Base-by-base conservation (phyloP, 2,888 invertebrate genomes). In the Eulithis prunata region DNA sequence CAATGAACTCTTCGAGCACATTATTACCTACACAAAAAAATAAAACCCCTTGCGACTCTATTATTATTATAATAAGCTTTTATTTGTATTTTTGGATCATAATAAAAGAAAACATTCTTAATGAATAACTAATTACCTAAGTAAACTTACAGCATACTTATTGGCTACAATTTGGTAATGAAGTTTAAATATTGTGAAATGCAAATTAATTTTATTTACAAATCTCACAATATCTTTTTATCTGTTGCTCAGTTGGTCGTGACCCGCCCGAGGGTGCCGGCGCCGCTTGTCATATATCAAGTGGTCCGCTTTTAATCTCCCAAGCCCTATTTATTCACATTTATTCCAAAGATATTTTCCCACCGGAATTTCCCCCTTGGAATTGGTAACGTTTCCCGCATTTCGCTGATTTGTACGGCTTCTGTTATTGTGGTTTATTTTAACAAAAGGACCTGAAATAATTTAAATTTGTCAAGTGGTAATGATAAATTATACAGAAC, bases 291-390 rank as follows among this genome's bases (percentile, higher is more conserved):
- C 84, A 88, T 90, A 89, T 87, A 90, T 90, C 88, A 88, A 82
- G 76, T 77, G 78, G 81, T 70, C 85, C 85, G 88, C 87, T 86
- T 90, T 90, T 90, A 89, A 89, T 90, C 90, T 89, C 87, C 77
- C 85, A 81, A 87, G 88, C 81, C 88, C 88, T 89, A 90, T 90
- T 90, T 90, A 89, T 90, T 89, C 85, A 86, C 88, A 89, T 90
- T 90, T 89, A 90, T 89, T 86, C 83, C 84, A 86, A 89, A 89
- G 86, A 89, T 89, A 89, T 89, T 90, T 85, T 84, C 86, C 87
- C 87, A 84, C 83, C 84, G 89, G 91, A 90, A 88, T 87, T 89
- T 89, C 88, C 86, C 86, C 79, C 85, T 86, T 85, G 84, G 85
- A 88, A 89, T 87, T 84, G 86, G 86, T 86, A 86, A 83, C 87